Evolutionary conservation across 2,888 invertebrate genomes (phyloP).

Genomic region (Linnaemya vulpina): DNA sequence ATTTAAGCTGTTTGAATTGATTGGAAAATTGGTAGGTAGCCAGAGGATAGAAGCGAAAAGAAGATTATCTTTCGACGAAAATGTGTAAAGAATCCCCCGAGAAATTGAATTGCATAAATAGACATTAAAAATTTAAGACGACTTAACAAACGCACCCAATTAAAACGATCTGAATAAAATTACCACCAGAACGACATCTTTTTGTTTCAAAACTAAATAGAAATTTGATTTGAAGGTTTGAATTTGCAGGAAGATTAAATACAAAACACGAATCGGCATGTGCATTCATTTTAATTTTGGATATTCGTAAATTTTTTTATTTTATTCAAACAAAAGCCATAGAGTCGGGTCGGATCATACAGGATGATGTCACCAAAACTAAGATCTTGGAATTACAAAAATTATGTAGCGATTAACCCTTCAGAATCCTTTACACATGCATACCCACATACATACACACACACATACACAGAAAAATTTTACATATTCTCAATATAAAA

Average conservation of each 20-base stretch:
- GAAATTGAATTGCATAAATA: slow-evolving; percentile 53
- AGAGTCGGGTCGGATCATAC: no score
- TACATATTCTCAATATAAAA: no score
- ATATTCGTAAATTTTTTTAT: no score
- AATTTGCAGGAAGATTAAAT: not conserved
- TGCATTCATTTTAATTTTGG: no score
- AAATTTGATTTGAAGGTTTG: not conserved
- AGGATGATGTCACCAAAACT: no score
- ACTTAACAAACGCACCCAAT: slow-evolving; percentile 62
- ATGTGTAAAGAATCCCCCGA: slow-evolving; percentile 49
- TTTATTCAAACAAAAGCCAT: no score
- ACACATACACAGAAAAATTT: no score
- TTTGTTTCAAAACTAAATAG: not conserved
- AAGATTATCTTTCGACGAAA: slow-evolving; percentile 59
- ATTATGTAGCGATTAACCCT: no score
- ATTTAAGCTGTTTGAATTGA: slow-evolving; percentile 60
- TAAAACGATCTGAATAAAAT: slow-evolving; percentile 55
- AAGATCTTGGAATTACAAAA: no score
- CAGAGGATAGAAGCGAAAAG: slow-evolving; percentile 12
- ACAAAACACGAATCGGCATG: not conserved
- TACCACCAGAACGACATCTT: not conserved
- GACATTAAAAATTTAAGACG: slow-evolving; percentile 43
- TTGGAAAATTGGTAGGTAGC: slow-evolving; percentile 68
- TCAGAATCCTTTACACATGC: no score
- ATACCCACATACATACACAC: no score